These are phyloP conservation scores for Sebastes schlegelii DNA, from an alignment of 2,113 vertebrate species.

Conservation along the genomic window DNA sequence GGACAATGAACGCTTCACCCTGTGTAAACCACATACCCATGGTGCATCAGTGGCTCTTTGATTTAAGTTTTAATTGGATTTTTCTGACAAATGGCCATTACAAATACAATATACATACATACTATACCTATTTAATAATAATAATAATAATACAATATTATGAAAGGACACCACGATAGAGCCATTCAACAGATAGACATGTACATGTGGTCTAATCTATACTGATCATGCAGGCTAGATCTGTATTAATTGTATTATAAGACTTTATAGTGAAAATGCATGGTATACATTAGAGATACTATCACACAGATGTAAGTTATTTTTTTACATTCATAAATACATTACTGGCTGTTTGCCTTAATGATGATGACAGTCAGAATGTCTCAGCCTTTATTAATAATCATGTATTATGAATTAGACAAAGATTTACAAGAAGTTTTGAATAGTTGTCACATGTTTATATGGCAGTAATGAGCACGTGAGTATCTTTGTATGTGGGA, in stretches of 20 bases:
- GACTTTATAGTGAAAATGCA: neutral
- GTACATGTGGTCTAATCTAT: neutral
- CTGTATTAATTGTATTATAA: neutral
- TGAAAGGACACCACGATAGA: too few relatives aligned
- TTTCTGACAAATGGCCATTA: too few relatives aligned
- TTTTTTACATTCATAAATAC: neutral
- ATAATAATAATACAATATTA: neutral
- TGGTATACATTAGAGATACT: neutral
- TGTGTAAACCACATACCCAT: too few relatives aligned
- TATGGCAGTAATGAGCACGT: neutral
- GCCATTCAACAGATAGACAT: neutral
- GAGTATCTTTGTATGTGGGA: neutral
- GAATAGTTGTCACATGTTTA: neutral
- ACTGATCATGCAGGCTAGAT: neutral
- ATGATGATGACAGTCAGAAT: neutral
- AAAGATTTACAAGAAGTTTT: neutral
- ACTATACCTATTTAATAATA: too few relatives aligned
- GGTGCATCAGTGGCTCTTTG: too few relatives aligned
- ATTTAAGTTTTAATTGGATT: too few relatives aligned
- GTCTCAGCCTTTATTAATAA: neutral
- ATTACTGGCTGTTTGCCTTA: neutral
- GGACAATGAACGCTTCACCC: too few relatives aligned
- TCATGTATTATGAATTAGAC: neutral
- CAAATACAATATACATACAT: too few relatives aligned
- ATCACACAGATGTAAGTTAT: neutral